These are phyloP conservation scores for Calliphora vicina DNA, from an alignment of 1,140 invertebrate genomes.

Conservation along the genomic window DNA sequence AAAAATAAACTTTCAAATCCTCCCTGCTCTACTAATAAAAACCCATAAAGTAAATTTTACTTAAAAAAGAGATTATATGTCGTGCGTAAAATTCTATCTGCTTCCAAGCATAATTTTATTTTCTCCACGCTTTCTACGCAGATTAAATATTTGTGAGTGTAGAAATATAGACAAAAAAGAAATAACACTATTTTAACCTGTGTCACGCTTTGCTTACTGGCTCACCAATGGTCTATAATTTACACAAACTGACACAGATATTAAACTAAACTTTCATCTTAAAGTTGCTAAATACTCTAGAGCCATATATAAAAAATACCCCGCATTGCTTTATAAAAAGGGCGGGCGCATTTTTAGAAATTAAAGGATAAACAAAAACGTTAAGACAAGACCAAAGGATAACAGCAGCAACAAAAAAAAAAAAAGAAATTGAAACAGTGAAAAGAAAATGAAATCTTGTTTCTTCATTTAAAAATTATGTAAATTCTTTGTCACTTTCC, in stretches of 20 bases:
- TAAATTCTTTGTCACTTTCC: constrained; percentile 22
- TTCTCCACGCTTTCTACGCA: neutral
- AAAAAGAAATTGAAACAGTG: neutral
- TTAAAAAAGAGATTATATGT: neutral
- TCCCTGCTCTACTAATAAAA: no score
- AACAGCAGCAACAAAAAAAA: neutral
- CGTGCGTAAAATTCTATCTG: neutral
- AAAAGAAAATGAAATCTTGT: neutral
- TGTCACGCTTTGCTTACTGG: constrained; percentile 16
- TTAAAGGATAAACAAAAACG: neutral
- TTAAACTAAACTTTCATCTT: neutral
- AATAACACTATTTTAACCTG: constrained; percentile 6
- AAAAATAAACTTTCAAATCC: no score
- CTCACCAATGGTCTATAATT: neutral
- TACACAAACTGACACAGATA: neutral
- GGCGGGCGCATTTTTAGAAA: neutral
- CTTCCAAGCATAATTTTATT: neutral
- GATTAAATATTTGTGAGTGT: neutral
- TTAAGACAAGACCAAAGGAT: neutral
- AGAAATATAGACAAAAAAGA: neutral
- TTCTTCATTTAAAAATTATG: constrained; percentile 28
- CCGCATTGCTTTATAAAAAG: neutral
- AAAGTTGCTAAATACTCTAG: neutral
- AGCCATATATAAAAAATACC: neutral
- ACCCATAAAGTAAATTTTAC: neutral